Conservation (phyloP, 2,888 invertebrate species). For the Lamproptera curius region DNA sequence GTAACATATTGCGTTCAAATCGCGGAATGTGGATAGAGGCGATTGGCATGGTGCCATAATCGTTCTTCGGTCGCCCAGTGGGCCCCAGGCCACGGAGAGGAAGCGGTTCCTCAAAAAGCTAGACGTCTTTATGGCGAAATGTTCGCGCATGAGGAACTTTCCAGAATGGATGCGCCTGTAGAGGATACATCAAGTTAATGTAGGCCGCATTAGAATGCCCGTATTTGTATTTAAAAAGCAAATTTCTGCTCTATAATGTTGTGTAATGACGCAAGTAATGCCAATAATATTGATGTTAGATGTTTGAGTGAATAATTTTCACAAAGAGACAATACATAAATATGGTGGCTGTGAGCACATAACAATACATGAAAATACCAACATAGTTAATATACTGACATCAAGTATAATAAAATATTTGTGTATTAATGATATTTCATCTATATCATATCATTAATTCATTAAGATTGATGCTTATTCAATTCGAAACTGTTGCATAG, state of each 20-base stretch:
- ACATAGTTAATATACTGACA: too few species aligned
- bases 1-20: conserved; percentile 56
- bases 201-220: conserved; percentile 3
- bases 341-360: too few species aligned
- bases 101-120: conserved; percentile 50
- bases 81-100: conserved; percentile 46
- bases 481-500: too few species aligned
- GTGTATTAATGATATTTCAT: too few species aligned
- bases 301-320: too few species aligned
- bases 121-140: conserved; percentile 54
- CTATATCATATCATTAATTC: too few species aligned
- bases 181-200: conserved; percentile 17
- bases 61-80: conserved; percentile 44
- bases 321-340: too few species aligned
- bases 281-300: too few species aligned
- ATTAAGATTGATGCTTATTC: too few species aligned
- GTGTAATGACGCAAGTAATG: too few species aligned
- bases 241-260: conserved; percentile 10
- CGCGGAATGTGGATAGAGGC: conserved; percentile 47
- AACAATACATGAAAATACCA: too few species aligned
- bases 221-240: conserved; percentile 12
- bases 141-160: conserved; percentile 41
- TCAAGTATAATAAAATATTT: too few species aligned
- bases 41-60: conserved; percentile 64
- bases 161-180: conserved; percentile 21